Conservation (phyloP, 1,140 invertebrate species). For the Drosophila sechellia region DNA sequence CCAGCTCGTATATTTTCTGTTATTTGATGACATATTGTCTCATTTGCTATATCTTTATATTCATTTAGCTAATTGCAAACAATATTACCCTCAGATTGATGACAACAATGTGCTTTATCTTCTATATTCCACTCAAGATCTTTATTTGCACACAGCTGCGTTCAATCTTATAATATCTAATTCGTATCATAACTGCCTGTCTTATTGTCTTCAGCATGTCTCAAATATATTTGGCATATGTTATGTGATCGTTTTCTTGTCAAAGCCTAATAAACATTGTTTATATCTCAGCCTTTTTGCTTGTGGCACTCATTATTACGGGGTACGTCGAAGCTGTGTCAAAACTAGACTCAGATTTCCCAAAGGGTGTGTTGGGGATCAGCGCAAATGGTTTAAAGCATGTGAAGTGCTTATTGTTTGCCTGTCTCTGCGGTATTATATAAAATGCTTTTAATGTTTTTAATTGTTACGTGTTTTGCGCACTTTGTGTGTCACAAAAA, state of each 20-base stretch:
- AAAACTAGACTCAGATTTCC: slow-evolving; percentile 51
- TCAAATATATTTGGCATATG: slow-evolving; percentile 13
- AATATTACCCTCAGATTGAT: too few relatives aligned
- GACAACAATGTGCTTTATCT: background rate
- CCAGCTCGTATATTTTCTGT: too few relatives aligned
- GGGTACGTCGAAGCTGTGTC: slow-evolving; percentile 36
- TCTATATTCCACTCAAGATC: background rate
- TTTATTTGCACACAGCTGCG: background rate
- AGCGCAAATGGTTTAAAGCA: slow-evolving; percentile 48
- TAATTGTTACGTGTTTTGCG: slow-evolving; percentile 74
- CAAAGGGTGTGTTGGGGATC: slow-evolving; percentile 59
- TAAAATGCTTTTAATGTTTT: slow-evolving; percentile 75
- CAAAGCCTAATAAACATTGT: slow-evolving; percentile 67
- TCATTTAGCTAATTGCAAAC: too few relatives aligned
- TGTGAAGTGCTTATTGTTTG: slow-evolving; percentile 65
- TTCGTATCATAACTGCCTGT: background rate
- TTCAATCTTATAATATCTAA: background rate
- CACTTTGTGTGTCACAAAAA: slow-evolving; percentile 37
- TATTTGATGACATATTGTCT: too few relatives aligned
- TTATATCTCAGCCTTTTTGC: slow-evolving; percentile 31
- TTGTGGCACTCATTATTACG: slow-evolving; percentile 47
- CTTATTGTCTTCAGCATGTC: slow-evolving; percentile 13
- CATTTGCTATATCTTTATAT: too few relatives aligned
- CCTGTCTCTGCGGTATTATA: slow-evolving; percentile 60
- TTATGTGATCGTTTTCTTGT: slow-evolving; percentile 59